These are phyloP conservation scores for Dromiciops gliroides DNA, from an alignment of 2,113 vertebrate genomes.

Conservation along the genomic window DNA sequence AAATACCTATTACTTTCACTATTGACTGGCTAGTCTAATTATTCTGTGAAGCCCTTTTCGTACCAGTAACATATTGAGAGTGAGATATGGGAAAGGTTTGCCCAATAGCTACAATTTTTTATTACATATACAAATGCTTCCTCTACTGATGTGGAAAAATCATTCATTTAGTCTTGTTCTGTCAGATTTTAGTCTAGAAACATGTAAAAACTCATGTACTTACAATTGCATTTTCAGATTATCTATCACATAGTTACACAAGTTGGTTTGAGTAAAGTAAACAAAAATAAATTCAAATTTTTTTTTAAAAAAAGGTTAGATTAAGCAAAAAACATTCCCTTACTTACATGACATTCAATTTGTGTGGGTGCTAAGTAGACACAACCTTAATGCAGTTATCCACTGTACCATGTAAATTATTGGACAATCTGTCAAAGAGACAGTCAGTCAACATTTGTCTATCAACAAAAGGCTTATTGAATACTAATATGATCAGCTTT, in stretches of 20 bases:
- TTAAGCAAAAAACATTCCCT: not conserved
- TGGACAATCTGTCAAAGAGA: not conserved
- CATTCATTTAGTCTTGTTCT: conserved; percentile 61
- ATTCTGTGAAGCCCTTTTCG: not conserved
- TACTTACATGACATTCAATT: conserved; percentile 49
- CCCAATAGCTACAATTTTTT: not conserved
- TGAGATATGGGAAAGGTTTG: not conserved
- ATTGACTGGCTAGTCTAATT: not conserved
- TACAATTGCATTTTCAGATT: conserved; percentile 61
- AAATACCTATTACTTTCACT: not conserved
- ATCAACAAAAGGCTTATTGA: not conserved
- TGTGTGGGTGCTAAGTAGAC: not conserved
- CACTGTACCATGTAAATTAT: not conserved
- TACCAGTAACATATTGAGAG: not conserved
- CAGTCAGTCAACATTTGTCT: not conserved
- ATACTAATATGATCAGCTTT: not conserved
- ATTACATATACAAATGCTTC: not conserved
- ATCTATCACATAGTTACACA: conserved; percentile 57
- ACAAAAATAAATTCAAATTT: conserved; percentile 61
- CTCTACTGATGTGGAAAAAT: conserved; percentile 46
- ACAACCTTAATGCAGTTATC: not conserved
- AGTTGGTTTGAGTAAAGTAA: conserved; percentile 61
- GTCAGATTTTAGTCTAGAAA: conserved; percentile 58
- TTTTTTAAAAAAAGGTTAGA: conserved; percentile 56
- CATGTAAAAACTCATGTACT: not conserved